A percentile compares a stretch with the other conserved stretches of the same genome.
Conservation (phyloP, 2,888 invertebrate species). For the Trichopoda pennipes region DNA sequence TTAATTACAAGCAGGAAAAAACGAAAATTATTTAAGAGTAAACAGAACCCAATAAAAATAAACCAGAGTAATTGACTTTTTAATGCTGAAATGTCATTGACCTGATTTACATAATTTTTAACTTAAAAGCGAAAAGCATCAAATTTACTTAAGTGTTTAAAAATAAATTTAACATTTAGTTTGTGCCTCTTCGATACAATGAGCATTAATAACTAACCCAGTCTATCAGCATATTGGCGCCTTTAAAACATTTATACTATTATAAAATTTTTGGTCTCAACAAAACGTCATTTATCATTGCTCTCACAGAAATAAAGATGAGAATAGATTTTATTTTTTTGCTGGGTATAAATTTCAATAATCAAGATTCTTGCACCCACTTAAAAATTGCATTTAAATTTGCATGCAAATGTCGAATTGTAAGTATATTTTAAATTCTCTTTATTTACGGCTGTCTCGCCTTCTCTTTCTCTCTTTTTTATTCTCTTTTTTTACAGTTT, state of each 20-base stretch:
- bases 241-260: conserved; percentile 45
- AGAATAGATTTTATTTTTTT: conserved; percentile 27
- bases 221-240: conserved; percentile 58
- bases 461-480: too few relatives aligned
- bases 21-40: conserved; percentile 22
- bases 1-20: conserved; percentile 2
- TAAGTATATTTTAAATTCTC: background rate
- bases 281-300: conserved; percentile 44
- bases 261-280: conserved; percentile 21
- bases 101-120: conserved; percentile 13
- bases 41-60: background rate
- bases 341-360: conserved; percentile 44
- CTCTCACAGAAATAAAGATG: conserved; percentile 25
- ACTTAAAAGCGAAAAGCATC: background rate
- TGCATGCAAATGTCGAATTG: conserved; percentile 26
- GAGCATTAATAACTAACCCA: conserved; percentile 51
- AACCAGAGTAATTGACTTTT: background rate
- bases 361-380: conserved; percentile 62
- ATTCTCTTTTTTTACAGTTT: too few relatives aligned
- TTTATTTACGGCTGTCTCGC: background rate
- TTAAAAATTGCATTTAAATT: conserved; percentile 53
- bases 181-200: conserved; percentile 11
- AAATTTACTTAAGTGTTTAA: conserved; percentile 2
- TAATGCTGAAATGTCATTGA: conserved; percentile 48
- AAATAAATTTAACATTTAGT: conserved; percentile 2